Evolutionary conservation across 2,113 vertebrate species (phyloP).

Genomic region (Apteryx owenii): DNA sequence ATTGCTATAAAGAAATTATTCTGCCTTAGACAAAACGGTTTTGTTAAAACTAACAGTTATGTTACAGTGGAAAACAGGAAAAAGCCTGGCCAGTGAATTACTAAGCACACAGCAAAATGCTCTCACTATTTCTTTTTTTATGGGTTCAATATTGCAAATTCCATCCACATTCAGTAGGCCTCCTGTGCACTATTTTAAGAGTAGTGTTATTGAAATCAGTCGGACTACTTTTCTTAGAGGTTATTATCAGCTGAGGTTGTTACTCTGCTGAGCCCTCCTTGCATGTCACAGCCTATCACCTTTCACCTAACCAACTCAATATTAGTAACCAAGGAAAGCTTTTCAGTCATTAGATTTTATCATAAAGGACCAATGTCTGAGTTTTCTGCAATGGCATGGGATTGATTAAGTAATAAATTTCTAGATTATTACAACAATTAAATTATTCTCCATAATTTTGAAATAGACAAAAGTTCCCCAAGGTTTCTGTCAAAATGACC

Average conservation of each 20-base stretch:
- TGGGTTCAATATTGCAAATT: conserved; percentile 36
- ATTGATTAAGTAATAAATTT: background rate
- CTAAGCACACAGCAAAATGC: conserved; percentile 33
- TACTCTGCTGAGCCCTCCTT: background rate
- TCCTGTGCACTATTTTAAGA: conserved; percentile 22
- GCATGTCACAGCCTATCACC: background rate
- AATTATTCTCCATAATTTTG: background rate
- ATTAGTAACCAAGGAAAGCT: background rate
- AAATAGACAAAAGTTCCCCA: background rate
- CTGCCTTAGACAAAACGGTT: conserved; percentile 48
- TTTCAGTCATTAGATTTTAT: background rate
- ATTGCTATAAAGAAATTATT: conserved; percentile 50
- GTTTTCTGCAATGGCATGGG: background rate
- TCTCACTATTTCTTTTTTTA: conserved; percentile 21
- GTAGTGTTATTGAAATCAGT: background rate
- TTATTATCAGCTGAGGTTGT: background rate
- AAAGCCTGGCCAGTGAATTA: conserved; percentile 14
- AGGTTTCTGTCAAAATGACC: background rate
- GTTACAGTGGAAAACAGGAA: conserved; percentile 49
- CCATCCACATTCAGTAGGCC: conserved; percentile 16
- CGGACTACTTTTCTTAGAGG: background rate
- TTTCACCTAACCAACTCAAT: background rate
- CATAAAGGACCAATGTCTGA: background rate
- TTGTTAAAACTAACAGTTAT: conserved; percentile 68
- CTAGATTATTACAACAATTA: background rate